Base-by-base conservation (phyloP, 2,113 vertebrate genomes). In the Caranx ignobilis region DNA sequence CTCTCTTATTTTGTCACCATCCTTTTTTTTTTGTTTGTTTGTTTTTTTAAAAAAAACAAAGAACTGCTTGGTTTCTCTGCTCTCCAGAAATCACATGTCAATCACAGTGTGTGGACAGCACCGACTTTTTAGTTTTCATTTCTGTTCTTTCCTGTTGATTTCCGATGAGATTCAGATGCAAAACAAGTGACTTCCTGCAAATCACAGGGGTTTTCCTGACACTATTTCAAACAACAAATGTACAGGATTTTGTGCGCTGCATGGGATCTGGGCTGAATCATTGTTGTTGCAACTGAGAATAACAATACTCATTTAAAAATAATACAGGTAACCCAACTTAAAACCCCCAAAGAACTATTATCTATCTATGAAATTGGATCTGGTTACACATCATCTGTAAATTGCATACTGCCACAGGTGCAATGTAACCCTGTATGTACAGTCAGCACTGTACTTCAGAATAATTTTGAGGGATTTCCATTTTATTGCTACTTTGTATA, bases 201-300 rank as follows among this genome's bases (percentile, higher is more conserved):
- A 77, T 63, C 47, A 47, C 35, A 21, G 82, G 81, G 77, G 73
- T 11, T 63, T 85, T 75, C 73, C 71, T 75, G 16, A 34, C 8
- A 0, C 43, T 12, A n/a, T 55, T 45, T 63, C 11, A 32, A 37
- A 26, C 16, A 13, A 19, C 21, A 47, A 34, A 57, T 56, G 18
- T 31, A 39, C 82, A 62, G 50, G 16, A 12, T 26, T 54, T 7
- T 31, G 32, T 39, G 15, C 52, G 39, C 5, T 7, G 26, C 26
- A 26, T 26, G 26, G n/a, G 59, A 39, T 63, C 3, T 45, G 43
- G n/a, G 0, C 35, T 55, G 47, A 71, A 48, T 79, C 59, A 43
- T 10, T 57, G 26, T 6, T 47, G 32, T 54, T 4, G 19, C 9
- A 83, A 71, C 41, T 11, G 62, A 45, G 43, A 76, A 0, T 16